A percentile compares a stretch with the other conserved stretches of the same genome.
These are phyloP conservation scores for Bovichtus diacanthus DNA, from an alignment of 2,797 vertebrate species.

Conservation along the genomic window DNA sequence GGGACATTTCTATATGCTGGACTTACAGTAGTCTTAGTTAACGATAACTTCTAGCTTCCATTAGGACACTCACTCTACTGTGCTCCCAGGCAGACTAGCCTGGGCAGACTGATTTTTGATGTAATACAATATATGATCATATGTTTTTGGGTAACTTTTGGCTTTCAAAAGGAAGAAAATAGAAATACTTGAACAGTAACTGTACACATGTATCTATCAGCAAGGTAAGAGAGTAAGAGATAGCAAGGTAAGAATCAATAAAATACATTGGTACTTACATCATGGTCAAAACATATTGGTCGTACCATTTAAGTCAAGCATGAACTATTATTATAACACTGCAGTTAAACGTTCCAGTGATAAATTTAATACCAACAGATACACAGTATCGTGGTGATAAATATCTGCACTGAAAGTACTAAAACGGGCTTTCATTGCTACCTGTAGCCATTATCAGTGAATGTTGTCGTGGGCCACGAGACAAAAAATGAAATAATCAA, in stretches of 20 bases:
- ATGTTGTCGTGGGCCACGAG: constrained; percentile 42
- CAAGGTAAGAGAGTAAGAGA: neutral
- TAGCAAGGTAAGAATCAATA: neutral
- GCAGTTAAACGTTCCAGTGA: neutral
- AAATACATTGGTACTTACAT: neutral
- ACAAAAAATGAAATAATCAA: constrained; percentile 23
- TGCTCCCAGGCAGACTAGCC: constrained; percentile 20
- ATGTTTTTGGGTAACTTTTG: constrained; percentile 14
- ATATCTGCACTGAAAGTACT: constrained; percentile 36
- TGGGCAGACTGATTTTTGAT: constrained; percentile 22
- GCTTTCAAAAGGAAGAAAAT: neutral
- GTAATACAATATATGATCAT: constrained; percentile 16
- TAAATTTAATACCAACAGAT: neutral
- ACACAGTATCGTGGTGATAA: neutral
- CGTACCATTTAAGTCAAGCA: neutral
- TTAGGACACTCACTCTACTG: constrained; percentile 30
- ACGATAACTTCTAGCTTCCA: constrained; percentile 62
- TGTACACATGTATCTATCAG: no score
- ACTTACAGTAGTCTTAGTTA: constrained; percentile 60
- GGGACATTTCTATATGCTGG: constrained; percentile 45
- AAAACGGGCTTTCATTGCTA: constrained; percentile 36
- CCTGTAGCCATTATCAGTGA: constrained; percentile 47
- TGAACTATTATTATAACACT: constrained; percentile 26
- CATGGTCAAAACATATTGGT: neutral
- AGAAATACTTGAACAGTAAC: neutral